Conservation (phyloP, 1,140 invertebrate genomes). For the Cydia splendana region DNA sequence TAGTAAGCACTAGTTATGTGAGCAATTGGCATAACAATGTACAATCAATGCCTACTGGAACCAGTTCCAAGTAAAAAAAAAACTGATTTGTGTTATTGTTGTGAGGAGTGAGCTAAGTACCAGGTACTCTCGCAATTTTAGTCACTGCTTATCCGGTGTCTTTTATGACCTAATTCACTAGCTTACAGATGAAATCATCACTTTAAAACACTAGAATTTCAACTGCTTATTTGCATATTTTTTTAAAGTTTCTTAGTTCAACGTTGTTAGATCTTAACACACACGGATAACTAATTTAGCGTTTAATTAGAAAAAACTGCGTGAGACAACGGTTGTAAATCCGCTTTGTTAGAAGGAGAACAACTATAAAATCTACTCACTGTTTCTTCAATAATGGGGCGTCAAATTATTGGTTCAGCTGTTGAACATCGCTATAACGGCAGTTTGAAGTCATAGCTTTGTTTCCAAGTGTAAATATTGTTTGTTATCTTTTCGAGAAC, state of each 20-base stretch:
- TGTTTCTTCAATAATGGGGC: slow-evolving; percentile 5
- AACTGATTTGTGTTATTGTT: neutral
- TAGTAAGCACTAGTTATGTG: slow-evolving; percentile 1
- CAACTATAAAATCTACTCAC: slow-evolving; percentile 13
- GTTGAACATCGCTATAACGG: neutral
- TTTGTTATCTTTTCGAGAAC: slow-evolving; percentile 21
- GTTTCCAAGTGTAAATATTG: slow-evolving; percentile 20
- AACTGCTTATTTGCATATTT: neutral
- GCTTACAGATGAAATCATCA: neutral
- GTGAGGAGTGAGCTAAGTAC: neutral
- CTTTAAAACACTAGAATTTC: neutral
- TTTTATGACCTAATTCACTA: neutral
- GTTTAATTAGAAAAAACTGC: neutral
- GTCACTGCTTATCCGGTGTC: neutral
- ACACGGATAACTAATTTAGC: neutral
- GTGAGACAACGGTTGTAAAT: slow-evolving; percentile 14
- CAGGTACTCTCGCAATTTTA: neutral
- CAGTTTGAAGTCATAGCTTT: slow-evolving; percentile 23
- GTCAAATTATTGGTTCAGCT: slow-evolving; percentile 20
- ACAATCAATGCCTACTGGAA: neutral
- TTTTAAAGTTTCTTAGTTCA: neutral
- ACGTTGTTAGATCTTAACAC: neutral
- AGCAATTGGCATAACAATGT: slow-evolving; percentile 21
- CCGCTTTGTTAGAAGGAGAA: slow-evolving; percentile 21
- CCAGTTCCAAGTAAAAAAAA: slow-evolving; percentile 1